Evolutionary conservation across 2,113 vertebrate species (phyloP).

Genomic region (Pelecanus crispus): DNA sequence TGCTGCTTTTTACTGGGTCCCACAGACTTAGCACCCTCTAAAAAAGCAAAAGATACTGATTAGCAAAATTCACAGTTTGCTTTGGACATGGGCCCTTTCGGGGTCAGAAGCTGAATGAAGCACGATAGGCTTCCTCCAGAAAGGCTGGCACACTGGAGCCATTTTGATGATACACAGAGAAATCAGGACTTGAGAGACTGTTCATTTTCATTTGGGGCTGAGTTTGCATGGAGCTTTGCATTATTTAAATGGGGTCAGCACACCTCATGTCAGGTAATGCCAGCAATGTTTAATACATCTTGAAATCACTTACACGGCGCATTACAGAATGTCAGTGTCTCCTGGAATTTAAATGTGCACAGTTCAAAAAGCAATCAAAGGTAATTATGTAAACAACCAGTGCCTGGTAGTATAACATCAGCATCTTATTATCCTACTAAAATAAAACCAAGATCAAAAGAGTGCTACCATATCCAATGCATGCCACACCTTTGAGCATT

Average conservation of each 20-base stretch:
- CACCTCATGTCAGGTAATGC: background rate
- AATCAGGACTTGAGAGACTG: background rate
- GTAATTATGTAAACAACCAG: slow-evolving; percentile 50
- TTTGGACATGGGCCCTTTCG: background rate
- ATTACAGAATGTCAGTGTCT: background rate
- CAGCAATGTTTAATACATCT: background rate
- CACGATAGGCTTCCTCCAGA: background rate
- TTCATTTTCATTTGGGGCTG: background rate
- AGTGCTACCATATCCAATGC: background rate
- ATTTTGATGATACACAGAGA: background rate
- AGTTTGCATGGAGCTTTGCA: background rate
- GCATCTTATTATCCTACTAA: slow-evolving; percentile 31
- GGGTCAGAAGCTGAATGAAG: background rate
- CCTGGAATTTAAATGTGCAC: slow-evolving; percentile 25
- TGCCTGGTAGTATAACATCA: slow-evolving; percentile 19
- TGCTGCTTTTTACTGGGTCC: background rate
- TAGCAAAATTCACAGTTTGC: background rate
- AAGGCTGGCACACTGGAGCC: background rate
- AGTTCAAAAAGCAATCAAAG: slow-evolving; percentile 36
- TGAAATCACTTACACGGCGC: background rate
- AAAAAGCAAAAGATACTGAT: background rate
- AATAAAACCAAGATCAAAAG: slow-evolving; percentile 43
- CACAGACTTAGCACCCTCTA: background rate
- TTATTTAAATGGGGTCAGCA: background rate
- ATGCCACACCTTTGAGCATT: slow-evolving; percentile 19